phyloP scores from a whole-genome alignment of 2,113 vertebrate species.

The Psittacus erithacus region DNA sequence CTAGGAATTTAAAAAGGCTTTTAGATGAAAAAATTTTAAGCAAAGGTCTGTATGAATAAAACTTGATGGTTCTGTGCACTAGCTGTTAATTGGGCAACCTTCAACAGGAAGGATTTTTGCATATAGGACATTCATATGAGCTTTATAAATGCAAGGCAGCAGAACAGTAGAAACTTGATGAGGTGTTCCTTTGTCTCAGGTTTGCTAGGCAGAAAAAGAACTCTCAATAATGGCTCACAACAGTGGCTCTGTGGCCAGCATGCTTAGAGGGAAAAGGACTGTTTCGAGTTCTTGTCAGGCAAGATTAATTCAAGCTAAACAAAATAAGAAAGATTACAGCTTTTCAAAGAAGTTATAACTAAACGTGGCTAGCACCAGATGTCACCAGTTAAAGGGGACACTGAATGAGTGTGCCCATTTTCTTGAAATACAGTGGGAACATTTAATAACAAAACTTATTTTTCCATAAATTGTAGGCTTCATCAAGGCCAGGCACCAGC shows the following conservation, averaged over 20 bases:
- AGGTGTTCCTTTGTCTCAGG: slow-evolving; percentile 14
- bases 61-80: background rate
- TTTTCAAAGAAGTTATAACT: slow-evolving; percentile 31
- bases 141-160: slow-evolving; percentile 11
- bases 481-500: background rate
- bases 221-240: background rate
- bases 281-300: slow-evolving; percentile 2
- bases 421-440: background rate
- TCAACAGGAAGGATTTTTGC: background rate
- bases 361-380: slow-evolving; percentile 36
- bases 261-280: background rate
- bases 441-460: background rate
- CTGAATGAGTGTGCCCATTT: background rate
- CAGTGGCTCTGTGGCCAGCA: background rate
- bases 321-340: background rate
- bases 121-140: background rate
- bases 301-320: slow-evolving; percentile 33
- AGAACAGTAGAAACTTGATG: slow-evolving; percentile 25
- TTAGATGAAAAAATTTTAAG: background rate
- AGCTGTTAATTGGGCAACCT: background rate
- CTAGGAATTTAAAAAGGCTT: background rate
- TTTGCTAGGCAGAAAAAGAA: background rate
- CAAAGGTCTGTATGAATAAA: background rate
- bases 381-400: background rate
- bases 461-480: background rate